Base-by-base conservation (phyloP, 1,140 invertebrate genomes). In the Drosophila dunni region DNA sequence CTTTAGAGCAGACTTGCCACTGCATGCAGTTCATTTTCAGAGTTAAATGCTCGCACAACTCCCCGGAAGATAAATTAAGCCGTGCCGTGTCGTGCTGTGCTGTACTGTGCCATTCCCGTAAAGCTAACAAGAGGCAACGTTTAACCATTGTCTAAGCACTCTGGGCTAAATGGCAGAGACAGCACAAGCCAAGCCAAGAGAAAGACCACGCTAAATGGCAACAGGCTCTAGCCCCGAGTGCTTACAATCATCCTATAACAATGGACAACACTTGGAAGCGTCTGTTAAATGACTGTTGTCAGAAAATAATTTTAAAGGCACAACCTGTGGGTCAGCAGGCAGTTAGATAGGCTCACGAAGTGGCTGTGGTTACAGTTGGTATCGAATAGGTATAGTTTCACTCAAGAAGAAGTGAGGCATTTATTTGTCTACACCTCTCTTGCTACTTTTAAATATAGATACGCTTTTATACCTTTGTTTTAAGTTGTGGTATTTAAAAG, bases 271-370 rank as follows among this genome's bases (percentile, higher is more conserved):
- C 40, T 66, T 46, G 33, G 11, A 1, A 36, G 15, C 40, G 15
- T 44, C 40, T 45, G 63, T 57, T 44, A 66, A 66, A 66, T 56
- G 63, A 45, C 64, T 48, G 34, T 66, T 66, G 40, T 38, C 29
- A 46, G 15, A 24, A n/a, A 24, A 34, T 48, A 57, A 46, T 42
- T 38, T 66, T 46, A 36, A 48, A 38, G 64, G 64, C 53, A 24
- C 15, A 15, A 33, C 17, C 13, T 38, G 15, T 20, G 33, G 38
- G 13, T 8, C 62, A n/a, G 3, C 17, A 58, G 40, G 4, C 51
- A 48, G 42, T 34, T 44, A 29, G 17, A 29, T 20, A 38, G 33
- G 50, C 50, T 33, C 15, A 29, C 29, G 6, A 36, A 38, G 33
- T 38, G 64, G 15, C 13, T 65, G 50, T 65, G 13, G 50, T 42